Evolutionary conservation across 2,113 vertebrate species (phyloP), one percentile per base, ranked within the genome.

Genomic region (Micronycteris hirsuta): DNA sequence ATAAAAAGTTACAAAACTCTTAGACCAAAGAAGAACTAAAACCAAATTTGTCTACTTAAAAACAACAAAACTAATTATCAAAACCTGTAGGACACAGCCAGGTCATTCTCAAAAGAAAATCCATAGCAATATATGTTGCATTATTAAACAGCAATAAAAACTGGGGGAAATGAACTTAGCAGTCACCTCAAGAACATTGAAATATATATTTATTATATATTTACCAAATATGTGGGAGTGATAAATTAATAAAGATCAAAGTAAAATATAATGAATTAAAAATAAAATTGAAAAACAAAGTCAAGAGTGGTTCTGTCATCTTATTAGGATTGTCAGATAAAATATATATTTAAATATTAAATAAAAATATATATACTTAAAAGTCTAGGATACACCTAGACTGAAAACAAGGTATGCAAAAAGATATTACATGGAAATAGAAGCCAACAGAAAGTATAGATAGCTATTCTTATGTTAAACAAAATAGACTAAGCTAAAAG

Each of bases 21-120:
- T 82, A 86, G 17, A 24, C n/a, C 74, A 76, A n/a, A 81, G 7
- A 86, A 19, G 17, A 76, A 6, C 56, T 80, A 52, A 65, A 74
- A 86, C n/a, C n/a, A 77, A 86, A 70, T 90, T 54, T 28, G 31
- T 52, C 31, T 52, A 11, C 16, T 63, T 76, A 56, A 84, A 89
- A 36, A 58, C 41, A 91, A 61, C 9, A 78, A 84, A 90, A 38
- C 7, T 38, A 19, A 70, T 47, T 43, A 36, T 83, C 11, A 49
- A 89, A 93, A 76, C 22, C 15, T 22, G 28, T 68, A 41, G 2
- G 7, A 43, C n/a, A 67, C 9, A 47, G 33, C 36, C 38, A 87
- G 20, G 45, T 86, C 49, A 68, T 87, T 93, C 13, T 93, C 52
- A 91, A 85, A 77, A 86, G 43, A 87, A 96, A 77, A 65, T 67